Percentiles rank a stretch among this genome's conserved stretches.
phyloP scores from a whole-genome alignment of 2,113 vertebrate genomes.

The Burhinus bistriatus region DNA sequence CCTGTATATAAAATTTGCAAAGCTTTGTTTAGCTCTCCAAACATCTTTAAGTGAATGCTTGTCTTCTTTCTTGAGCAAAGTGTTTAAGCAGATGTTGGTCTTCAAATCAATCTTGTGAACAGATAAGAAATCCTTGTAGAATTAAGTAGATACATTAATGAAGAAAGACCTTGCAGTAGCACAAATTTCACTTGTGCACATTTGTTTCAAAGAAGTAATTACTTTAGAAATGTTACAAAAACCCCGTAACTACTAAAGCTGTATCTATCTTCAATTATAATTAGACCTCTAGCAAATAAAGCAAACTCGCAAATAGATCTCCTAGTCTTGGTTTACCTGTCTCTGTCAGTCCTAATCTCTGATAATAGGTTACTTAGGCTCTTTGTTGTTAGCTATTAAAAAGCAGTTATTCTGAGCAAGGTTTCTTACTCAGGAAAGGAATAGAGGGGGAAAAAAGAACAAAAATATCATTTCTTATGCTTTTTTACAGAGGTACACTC shows the following conservation, averaged over 20 bases:
- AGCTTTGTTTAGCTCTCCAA: not conserved
- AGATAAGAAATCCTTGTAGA: not conserved
- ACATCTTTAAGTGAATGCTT: not conserved
- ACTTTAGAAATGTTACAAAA: slow-evolving; percentile 14
- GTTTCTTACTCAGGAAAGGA: not conserved
- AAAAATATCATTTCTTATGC: not conserved
- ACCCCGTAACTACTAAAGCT: not conserved
- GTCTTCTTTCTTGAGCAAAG: not conserved
- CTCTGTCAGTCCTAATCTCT: not conserved
- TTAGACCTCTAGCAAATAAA: slow-evolving; percentile 4
- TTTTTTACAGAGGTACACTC: not conserved
- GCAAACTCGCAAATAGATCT: not conserved
- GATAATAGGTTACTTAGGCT: not conserved
- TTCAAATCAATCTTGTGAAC: slow-evolving; percentile 16
- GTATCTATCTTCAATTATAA: slow-evolving; percentile 22
- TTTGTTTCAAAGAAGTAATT: slow-evolving; percentile 46
- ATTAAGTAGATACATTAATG: slow-evolving; percentile 36
- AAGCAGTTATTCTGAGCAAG: not conserved
- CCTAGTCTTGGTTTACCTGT: not conserved
- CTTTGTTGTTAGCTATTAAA: not conserved
- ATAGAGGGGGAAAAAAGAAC: not conserved
- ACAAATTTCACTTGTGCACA: not conserved
- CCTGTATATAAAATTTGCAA: not conserved
- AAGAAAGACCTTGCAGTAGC: not conserved
- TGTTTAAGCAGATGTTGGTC: not conserved